phyloP scores from a whole-genome alignment of 2,888 invertebrate species.

The Ophion costatus region DNA sequence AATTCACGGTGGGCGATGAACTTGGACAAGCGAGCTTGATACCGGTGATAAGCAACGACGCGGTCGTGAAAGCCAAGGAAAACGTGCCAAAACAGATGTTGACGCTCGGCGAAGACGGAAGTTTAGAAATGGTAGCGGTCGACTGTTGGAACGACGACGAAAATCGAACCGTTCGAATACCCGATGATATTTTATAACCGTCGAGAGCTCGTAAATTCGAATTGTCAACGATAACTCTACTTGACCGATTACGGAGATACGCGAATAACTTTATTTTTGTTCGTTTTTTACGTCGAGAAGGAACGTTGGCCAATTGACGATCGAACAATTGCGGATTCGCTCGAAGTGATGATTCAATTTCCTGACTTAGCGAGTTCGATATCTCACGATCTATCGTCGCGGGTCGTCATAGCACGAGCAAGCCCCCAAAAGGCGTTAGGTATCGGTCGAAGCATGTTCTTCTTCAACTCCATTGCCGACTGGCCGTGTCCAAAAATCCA shows the following conservation, averaged over 20 bases:
- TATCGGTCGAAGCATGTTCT: not conserved
- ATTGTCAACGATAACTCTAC: not conserved
- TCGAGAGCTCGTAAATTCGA: not conserved
- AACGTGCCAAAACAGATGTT: conserved; percentile 76
- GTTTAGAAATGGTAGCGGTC: conserved; percentile 80
- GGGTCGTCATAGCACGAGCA: not conserved
- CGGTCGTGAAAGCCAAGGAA: conserved; percentile 65
- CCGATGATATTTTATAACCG: conserved; percentile 53
- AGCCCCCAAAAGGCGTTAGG: not conserved
- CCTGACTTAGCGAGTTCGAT: not conserved
- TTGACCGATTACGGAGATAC: not conserved
- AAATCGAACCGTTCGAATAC: conserved; percentile 37
- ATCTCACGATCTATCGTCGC: not conserved
- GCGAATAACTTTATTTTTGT: not conserved
- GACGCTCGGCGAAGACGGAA: conserved; percentile 80
- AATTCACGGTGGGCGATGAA: conserved; percentile 66
- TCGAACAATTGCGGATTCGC: not conserved
- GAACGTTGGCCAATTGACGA: not conserved
- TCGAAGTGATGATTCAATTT: not conserved
- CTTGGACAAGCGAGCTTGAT: conserved; percentile 47
- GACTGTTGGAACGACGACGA: conserved; percentile 71
- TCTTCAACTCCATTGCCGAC: not conserved
- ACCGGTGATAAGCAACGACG: conserved; percentile 35
- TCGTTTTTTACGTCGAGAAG: not conserved
- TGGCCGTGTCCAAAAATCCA: not conserved